Percentiles rank a stretch among this genome's conserved stretches.
Evolutionary conservation across 2,797 vertebrate genomes (phyloP).

Genomic region (Dicrostonyx torquatus): DNA sequence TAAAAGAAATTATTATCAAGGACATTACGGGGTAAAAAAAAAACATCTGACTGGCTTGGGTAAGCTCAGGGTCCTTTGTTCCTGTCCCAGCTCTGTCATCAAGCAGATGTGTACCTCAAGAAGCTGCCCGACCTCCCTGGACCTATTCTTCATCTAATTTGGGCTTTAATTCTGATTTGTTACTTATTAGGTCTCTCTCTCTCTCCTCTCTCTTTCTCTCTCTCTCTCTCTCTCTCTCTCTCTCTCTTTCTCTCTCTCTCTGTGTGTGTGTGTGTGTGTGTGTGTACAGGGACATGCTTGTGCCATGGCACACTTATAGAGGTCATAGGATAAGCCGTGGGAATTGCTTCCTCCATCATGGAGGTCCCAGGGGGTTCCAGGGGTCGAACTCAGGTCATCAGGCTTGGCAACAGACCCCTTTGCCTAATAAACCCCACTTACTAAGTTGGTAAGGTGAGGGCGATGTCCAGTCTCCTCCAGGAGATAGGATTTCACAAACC

Average conservation of each 20-base stretch:
- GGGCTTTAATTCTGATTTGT: conserved; percentile 69
- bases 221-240: neutral
- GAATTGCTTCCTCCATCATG: neutral
- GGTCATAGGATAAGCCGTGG: neutral
- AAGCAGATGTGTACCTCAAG: conserved; percentile 59
- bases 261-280: neutral
- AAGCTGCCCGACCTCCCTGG: conserved; percentile 15
- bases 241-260: neutral
- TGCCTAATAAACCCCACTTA: neutral
- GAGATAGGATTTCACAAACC: neutral
- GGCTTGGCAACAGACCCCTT: neutral
- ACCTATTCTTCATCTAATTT: conserved; percentile 48
- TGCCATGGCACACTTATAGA: neutral
- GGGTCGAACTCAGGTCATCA: neutral
- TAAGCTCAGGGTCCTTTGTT: conserved; percentile 50
- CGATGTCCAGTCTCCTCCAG: conserved; percentile 39
- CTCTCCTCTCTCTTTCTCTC: too few species aligned
- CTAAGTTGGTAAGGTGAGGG: neutral
- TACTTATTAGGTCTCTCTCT: conserved; percentile 24
- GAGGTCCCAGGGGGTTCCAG: neutral
- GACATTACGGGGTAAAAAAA: conserved; percentile 48
- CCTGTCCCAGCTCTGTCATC: conserved; percentile 50
- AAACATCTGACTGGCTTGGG: neutral
- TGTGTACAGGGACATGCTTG: neutral
- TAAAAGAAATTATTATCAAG: conserved; percentile 56